Base-by-base conservation (phyloP, 2,797 vertebrate species). In the Pseudochromis fuscus region DNA sequence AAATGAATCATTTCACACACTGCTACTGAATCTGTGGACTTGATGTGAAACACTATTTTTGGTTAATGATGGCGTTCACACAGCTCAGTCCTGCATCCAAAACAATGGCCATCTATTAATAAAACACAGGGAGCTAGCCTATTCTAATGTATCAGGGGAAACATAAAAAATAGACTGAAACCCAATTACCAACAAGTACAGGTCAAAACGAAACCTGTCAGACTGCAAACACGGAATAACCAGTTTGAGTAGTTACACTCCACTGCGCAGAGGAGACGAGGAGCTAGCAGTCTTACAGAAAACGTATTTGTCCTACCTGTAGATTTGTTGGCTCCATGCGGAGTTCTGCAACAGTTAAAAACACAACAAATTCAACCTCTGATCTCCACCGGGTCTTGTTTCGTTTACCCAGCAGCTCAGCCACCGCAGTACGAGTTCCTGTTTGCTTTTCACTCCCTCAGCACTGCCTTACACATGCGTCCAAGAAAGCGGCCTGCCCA, bases 241-340 rank as follows among this genome's bases (percentile, higher is more conserved):
- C 31, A 21, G 10, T 46, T 27, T 15, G 21, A 5, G 1, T 25
- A 25, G 6, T 7, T 37, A 10, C 6, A 6, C 3, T 24, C 10
- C 15, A 37, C 24, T 23, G 11, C 12, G 11, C 11, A 44, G 3
- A 21, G 30, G 4, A 30, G 4, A 30, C 30, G 30, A 8, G 8
- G 30, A 30, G n/a, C n/a, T n/a, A n/a, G n/a, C 40, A 42, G 12
- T n/a, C n/a, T 2, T 7, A n/a, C 10, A 42, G 15, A 0, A 37
- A 37, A 45, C 18, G 42, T 48, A 27, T 58, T 21, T 30, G 16
- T 19, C 90, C 50, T 91, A 95, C 94, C 94, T 95, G 93, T 56
- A 94, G 82, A 55, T 83, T 95, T 3, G 93, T 94, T 11, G 92
- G 92, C 67, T 94, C 94, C 94, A 95, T 95, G 44, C 1, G 65